Evolutionary conservation across 2,797 vertebrate species (phyloP).

Genomic region (Pseudochirops cupreus): DNA sequence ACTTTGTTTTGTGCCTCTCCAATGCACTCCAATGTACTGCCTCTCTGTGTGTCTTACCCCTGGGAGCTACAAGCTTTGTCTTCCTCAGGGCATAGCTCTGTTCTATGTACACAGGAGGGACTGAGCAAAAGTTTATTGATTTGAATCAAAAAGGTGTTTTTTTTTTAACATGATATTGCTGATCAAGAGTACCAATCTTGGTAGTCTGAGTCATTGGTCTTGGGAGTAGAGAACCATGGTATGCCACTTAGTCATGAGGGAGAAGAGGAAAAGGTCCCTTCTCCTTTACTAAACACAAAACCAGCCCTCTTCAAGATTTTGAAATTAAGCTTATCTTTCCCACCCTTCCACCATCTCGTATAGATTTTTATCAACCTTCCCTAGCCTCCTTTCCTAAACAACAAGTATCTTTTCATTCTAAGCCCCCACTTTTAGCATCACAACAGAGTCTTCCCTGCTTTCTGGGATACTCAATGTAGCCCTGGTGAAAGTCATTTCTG

Average conservation of each 20-base stretch:
- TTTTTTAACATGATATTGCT: not conserved
- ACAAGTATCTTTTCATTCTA: not conserved
- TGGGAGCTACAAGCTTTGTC: not conserved
- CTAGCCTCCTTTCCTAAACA: not conserved
- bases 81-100: not conserved
- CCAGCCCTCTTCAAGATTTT: not conserved
- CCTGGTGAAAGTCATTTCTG: not conserved
- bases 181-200: not conserved
- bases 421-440: not conserved
- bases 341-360: accelerated
- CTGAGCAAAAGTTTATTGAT: not conserved
- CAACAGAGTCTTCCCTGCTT: not conserved
- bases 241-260: not conserved
- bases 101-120: not conserved
- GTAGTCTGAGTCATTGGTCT: not conserved
- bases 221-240: not conserved
- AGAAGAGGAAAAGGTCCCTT: not conserved
- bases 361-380: not conserved
- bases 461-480: not conserved
- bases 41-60: not conserved
- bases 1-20: not conserved
- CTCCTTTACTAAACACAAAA: not conserved
- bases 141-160: not conserved
- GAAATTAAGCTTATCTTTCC: not conserved
- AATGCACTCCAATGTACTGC: not conserved